phyloP scores from a whole-genome alignment of 2,888 invertebrate genomes.

The Eilema griseolum region DNA sequence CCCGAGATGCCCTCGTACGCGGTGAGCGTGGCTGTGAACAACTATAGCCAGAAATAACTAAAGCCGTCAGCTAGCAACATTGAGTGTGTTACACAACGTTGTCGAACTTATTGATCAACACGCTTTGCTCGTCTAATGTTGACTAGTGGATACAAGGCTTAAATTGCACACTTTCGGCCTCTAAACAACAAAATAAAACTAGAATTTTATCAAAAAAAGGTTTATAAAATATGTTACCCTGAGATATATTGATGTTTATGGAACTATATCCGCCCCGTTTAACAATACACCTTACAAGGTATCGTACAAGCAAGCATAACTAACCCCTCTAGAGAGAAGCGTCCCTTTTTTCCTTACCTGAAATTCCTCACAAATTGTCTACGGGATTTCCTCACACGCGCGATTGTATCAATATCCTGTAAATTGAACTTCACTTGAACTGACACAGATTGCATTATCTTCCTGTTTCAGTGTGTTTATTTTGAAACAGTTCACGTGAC shows the following conservation, averaged over 20 bases:
- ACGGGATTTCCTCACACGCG: constrained; percentile 3
- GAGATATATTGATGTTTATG: not conserved
- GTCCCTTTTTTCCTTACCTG: constrained; percentile 7
- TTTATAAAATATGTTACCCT: not conserved
- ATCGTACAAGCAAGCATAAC: not conserved
- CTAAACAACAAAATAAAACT: not conserved
- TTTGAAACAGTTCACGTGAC: not conserved
- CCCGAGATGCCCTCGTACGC: too few relatives aligned
- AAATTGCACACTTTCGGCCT: too few relatives aligned
- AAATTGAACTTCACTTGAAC: constrained; percentile 13
- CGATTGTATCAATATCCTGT: constrained; percentile 11
- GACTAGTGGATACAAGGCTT: too few relatives aligned
- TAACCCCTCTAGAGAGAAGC: not conserved
- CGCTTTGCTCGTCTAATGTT: too few relatives aligned
- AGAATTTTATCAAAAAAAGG: not conserved
- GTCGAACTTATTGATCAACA: too few relatives aligned
- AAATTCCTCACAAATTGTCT: constrained; percentile 19
- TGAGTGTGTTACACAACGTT: too few relatives aligned
- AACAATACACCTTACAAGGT: not conserved
- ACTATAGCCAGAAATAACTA: too few relatives aligned
- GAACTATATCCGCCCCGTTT: not conserved
- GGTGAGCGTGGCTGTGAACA: too few relatives aligned
- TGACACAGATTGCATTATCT: constrained; percentile 5
- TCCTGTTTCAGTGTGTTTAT: constrained; percentile 5
- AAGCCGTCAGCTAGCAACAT: too few relatives aligned